Base-by-base conservation (phyloP, 2,888 invertebrate species). In the Dynastes maya region DNA sequence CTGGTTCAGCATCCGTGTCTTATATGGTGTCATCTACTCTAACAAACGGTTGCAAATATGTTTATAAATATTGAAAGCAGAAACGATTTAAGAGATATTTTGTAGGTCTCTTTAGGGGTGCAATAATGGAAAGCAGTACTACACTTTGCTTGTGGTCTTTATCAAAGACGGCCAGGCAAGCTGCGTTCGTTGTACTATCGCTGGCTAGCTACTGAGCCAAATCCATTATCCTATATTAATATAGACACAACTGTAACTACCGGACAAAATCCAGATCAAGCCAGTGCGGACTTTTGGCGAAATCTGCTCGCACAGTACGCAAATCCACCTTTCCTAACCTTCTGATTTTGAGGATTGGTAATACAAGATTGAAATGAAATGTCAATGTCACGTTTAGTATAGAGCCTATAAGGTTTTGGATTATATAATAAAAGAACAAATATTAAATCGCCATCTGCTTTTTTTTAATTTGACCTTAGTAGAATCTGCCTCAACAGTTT, bases 211-310 rank as follows among this genome's bases (percentile, higher is more conserved):
- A 80, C 81, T 29, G 74, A 67, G 5, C 5, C 65, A 40, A 40
- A 5, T 3, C 2, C 80, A 51, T 79, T 82, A 74, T 76, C 77
- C n/a, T 85, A 84, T 68, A 63, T 85, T 61, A 81, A 85, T 58
- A 85, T 86, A 63, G 81, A 81, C 22, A 63, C 64, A 11, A 76
- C 79, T 32, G 74, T 85, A 64, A 22, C 76, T 22, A 65, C 82
- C 5, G 77, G 77, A 5, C 51, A 77, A 9, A 81, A 83, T 79
- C 83, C 82, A 32, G 79, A 80, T 68, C 49, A 78, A 11, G 64
- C 81, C 16, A 78, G 81, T 16, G 81, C 85, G 81, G 40, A 79
- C 6, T 85, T 85, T 76, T 86, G 86, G 86, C 82, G 83, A 2
- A 63, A 83, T 16, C 65, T 85, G 29, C 85, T 83, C 78, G 53